These are phyloP conservation scores for Phoebastria nigripes DNA, from an alignment of 2,797 vertebrate genomes.

Conservation along the genomic window DNA sequence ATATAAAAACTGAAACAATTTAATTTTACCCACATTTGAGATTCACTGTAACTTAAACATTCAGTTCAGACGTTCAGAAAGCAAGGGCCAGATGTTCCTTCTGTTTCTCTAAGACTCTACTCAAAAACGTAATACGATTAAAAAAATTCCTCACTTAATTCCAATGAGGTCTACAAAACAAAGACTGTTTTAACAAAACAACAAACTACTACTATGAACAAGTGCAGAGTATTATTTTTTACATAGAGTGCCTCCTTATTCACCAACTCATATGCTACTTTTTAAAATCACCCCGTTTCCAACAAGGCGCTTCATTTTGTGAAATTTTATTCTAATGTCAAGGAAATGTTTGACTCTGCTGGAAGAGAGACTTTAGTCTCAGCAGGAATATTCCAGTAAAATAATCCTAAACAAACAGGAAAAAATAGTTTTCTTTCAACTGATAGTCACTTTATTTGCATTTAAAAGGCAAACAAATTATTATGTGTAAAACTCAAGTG, in stretches of 20 bases:
- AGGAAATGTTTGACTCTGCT: background rate
- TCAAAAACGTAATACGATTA: background rate
- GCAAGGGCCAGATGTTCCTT: conserved; percentile 35
- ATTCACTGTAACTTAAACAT: conserved; percentile 39
- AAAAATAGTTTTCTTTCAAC: conserved; percentile 23
- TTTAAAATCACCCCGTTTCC: background rate
- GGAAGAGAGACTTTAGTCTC: conserved; percentile 35
- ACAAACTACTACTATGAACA: background rate
- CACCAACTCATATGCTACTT: background rate
- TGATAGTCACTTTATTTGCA: conserved; percentile 3
- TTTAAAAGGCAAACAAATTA: conserved; percentile 44
- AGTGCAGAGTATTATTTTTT: background rate
- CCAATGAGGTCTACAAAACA: background rate
- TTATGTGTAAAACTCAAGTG: background rate
- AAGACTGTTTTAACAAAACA: background rate
- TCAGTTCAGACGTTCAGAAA: conserved; percentile 41
- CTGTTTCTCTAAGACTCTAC: background rate
- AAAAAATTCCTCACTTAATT: background rate
- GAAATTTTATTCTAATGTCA: conserved; percentile 42
- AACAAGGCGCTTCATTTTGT: background rate
- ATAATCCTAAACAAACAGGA: conserved; percentile 23
- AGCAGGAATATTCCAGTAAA: conserved; percentile 19
- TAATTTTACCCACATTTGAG: conserved; percentile 28
- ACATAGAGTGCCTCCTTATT: background rate
- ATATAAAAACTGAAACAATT: conserved; percentile 52